A percentile compares a stretch with the other conserved stretches of the same genome.
Conservation (phyloP, 2,113 vertebrate genomes). For the Colossoma macropomum region DNA sequence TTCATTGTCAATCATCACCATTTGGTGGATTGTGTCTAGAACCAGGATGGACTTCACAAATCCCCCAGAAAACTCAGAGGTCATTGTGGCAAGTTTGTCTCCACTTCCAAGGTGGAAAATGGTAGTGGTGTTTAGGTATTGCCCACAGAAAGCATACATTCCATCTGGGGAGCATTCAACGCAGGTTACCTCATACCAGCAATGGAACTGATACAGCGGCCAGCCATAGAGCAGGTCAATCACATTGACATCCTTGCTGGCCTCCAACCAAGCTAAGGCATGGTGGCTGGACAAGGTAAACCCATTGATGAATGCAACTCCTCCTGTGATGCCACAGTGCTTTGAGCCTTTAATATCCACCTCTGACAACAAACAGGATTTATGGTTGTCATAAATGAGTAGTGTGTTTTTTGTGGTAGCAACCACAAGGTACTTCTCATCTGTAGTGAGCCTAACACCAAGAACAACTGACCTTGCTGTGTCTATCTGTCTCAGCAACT, state of each 20-base stretch:
- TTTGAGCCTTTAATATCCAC: constrained; percentile 97
- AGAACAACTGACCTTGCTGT: constrained; percentile 92
- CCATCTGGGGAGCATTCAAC: constrained; percentile 96
- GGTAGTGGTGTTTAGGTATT: constrained; percentile 93
- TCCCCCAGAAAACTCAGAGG: constrained; percentile 95
- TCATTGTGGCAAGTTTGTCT: constrained; percentile 93
- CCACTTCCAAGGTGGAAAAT: constrained; percentile 95
- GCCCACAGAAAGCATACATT: constrained; percentile 94
- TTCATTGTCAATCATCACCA: constrained; percentile 97
- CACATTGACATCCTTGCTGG: constrained; percentile 95
- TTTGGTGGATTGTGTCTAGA: constrained; percentile 91
- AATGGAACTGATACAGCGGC: constrained; percentile 98
- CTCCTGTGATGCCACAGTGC: constrained; percentile 83
- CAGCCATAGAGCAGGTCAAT: constrained; percentile 95
- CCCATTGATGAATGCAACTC: constrained; percentile 91
- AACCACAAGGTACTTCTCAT: constrained; percentile 96
- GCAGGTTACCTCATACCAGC: constrained; percentile 98
- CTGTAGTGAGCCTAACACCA: constrained; percentile 89
- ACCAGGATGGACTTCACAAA: constrained; percentile 97
- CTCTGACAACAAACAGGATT: constrained; percentile 96
- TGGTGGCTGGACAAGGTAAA: constrained; percentile 94
- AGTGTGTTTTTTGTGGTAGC: constrained; percentile 97
- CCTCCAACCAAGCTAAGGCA: constrained; percentile 96
- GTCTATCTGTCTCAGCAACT: constrained; percentile 92
- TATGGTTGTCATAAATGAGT: constrained; percentile 95